These are phyloP conservation scores for Prunella fulvescens DNA, from an alignment of 2,113 vertebrate genomes.

Conservation along the genomic window DNA sequence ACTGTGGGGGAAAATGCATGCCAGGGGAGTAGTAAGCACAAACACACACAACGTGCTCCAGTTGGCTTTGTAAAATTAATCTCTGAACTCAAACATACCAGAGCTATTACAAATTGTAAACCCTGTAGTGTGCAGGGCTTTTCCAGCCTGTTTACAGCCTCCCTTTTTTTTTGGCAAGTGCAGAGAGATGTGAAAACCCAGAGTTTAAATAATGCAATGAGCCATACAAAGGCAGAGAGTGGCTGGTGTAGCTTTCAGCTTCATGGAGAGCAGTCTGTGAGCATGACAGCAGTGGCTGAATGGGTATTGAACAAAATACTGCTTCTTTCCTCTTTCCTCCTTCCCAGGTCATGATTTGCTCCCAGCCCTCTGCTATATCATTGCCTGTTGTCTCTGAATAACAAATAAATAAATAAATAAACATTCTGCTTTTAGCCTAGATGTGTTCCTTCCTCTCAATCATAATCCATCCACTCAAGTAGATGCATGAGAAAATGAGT, in stretches of 20 bases:
- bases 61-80: conserved; percentile 28
- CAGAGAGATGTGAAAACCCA: background rate
- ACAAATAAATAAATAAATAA: background rate
- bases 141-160: background rate
- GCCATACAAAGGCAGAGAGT: background rate
- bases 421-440: background rate
- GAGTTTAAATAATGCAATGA: background rate
- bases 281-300: fast-evolving
- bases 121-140: background rate
- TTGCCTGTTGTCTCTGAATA: background rate
- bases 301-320: background rate
- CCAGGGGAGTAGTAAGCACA: background rate
- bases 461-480: background rate
- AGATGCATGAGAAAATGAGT: background rate
- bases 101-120: conserved; percentile 31
- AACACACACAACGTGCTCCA: background rate
- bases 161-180: background rate
- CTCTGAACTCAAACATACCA: conserved; percentile 3
- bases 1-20: background rate
- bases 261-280: background rate
- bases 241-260: background rate
- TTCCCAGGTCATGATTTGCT: background rate
- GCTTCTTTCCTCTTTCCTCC: background rate
- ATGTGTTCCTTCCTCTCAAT: background rate
- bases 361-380: background rate